phyloP scores from a whole-genome alignment of 2,797 vertebrate genomes.

The Rhinichthys osculus region DNA sequence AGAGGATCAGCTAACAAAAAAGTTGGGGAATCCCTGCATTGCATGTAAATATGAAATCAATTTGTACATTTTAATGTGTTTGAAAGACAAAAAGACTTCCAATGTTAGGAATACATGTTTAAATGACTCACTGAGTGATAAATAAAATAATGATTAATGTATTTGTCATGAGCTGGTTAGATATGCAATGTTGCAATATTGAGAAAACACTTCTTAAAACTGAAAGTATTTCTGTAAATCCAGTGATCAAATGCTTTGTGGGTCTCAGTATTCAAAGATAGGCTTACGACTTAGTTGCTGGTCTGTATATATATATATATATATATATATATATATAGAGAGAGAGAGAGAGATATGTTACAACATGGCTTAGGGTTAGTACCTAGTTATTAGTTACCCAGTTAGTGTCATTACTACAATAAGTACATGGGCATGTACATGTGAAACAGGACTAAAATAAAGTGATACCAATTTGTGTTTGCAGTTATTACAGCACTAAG shows the following conservation, averaged over 20 bases:
- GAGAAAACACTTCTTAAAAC: background rate
- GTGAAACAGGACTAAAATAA: too few species aligned
- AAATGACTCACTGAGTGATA: background rate
- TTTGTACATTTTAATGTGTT: background rate
- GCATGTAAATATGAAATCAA: background rate
- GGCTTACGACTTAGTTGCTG: background rate
- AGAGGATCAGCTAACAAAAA: background rate
- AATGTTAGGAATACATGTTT: background rate
- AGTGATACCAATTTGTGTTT: conserved; percentile 6
- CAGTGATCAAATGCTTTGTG: background rate
- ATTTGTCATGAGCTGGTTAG: background rate
- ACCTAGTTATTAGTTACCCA: too few species aligned
- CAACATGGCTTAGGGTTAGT: too few species aligned
- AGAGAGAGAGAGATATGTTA: too few species aligned
- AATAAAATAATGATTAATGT: background rate
- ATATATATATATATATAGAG: too few species aligned
- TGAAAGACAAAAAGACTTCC: background rate
- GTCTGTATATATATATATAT: background rate
- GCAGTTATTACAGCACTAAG: conserved; percentile 83
- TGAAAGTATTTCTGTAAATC: background rate
- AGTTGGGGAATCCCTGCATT: background rate
- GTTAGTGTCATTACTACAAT: too few species aligned
- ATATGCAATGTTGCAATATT: background rate
- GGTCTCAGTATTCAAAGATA: too few species aligned
- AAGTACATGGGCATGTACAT: too few species aligned